A percentile compares a stretch with the other conserved stretches of the same genome.
Evolutionary conservation across 2,888 invertebrate species (phyloP).

Genomic region (Cephalotes varians): DNA sequence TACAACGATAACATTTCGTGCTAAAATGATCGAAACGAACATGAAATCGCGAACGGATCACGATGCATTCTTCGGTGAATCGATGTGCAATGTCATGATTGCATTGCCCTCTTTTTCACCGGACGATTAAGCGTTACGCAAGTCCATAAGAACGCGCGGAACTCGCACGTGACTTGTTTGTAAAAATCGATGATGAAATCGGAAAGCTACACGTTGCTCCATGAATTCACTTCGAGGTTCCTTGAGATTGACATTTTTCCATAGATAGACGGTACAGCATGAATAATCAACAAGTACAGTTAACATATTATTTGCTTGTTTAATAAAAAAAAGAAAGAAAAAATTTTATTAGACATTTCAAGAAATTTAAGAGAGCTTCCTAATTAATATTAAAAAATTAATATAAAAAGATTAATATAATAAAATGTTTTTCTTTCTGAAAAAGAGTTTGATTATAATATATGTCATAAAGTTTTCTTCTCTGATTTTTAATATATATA

Average conservation of each 20-base stretch:
- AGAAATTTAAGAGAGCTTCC: neutral
- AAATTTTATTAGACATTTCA: neutral
- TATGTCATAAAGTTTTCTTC: neutral
- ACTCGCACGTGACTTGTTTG: constrained; percentile 73
- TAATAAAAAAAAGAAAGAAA: neutral
- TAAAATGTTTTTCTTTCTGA: too few species aligned
- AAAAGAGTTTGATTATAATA: neutral
- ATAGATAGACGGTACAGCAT: neutral
- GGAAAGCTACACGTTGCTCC: constrained; percentile 29
- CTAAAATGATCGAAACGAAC: constrained; percentile 1
- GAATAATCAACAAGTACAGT: neutral
- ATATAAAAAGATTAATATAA: too few species aligned
- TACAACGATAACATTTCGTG: neutral
- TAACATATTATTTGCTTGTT: neutral
- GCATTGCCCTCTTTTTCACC: constrained; percentile 63
- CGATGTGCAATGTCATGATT: constrained; percentile 20
- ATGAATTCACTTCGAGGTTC: constrained; percentile 16
- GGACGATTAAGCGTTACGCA: constrained; percentile 72
- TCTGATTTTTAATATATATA: neutral
- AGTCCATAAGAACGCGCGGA: constrained; percentile 73
- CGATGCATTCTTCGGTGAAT: constrained; percentile 20
- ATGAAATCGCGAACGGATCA: neutral
- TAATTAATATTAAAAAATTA: neutral
- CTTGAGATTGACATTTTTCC: constrained; percentile 17
- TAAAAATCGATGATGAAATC: constrained; percentile 66